Percentiles rank a stretch among this genome's conserved stretches.
phyloP scores from a whole-genome alignment of 2,797 vertebrate species.

The Orestias chungarensis region DNA sequence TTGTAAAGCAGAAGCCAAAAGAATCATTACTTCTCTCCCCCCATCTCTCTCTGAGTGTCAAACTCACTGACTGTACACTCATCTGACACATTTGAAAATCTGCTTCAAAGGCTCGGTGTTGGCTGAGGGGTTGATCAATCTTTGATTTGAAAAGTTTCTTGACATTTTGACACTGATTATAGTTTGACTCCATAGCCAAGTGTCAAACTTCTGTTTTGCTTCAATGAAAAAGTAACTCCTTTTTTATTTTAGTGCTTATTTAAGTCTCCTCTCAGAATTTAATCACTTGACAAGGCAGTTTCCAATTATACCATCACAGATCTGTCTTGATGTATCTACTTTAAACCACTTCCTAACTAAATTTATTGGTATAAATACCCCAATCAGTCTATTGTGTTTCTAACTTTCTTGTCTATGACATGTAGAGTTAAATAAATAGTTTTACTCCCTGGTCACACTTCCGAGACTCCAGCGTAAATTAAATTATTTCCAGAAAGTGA shows the following conservation, averaged over 20 bases:
- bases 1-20: conserved; percentile 75
- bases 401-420: not conserved
- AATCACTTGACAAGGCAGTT: not conserved
- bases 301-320: not conserved
- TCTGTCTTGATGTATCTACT: not conserved
- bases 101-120: conserved; percentile 61
- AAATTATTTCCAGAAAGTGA: not conserved
- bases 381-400: not conserved
- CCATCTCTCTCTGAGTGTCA: conserved; percentile 53
- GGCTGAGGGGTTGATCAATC: conserved; percentile 52
- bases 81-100: conserved; percentile 55
- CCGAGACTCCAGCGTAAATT: not conserved
- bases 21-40: conserved; percentile 77
- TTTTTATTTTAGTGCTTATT: conserved; percentile 16
- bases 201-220: conserved; percentile 44
- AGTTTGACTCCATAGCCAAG: conserved; percentile 45
- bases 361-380: not conserved
- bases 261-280: not conserved
- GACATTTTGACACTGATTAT: conserved; percentile 57
- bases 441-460: not conserved
- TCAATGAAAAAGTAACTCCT: conserved; percentile 37
- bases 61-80: conserved; percentile 59
- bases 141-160: conserved; percentile 57
- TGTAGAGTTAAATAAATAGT: not conserved
- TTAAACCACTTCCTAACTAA: not conserved